Evolutionary conservation across 2,888 invertebrate genomes (phyloP), one percentile per base, ranked within the genome.

Genomic region (Amiota minor): DNA sequence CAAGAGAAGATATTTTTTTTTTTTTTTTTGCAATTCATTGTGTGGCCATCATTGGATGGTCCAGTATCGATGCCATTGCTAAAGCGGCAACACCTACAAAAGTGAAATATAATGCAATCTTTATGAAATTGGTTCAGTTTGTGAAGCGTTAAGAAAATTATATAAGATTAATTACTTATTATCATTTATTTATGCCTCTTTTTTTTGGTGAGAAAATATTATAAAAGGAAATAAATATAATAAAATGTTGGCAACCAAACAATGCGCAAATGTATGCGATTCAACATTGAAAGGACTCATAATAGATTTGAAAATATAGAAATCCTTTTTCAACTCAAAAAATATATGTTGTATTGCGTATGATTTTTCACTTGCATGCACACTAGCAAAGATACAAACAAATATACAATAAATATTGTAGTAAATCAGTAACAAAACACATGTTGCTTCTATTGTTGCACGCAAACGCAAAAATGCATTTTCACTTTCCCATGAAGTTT

Each of bases 401-500:
- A n/a, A 62, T 65, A 62, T 65, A 18, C 46, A 69, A 49, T 59
- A 45, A 20, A 72, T 20, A 11, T 8, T 8, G 6, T 23, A 64
- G n/a, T 35, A n/a, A 23, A 11, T 9, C n/a, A 45, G n/a, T 46
- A 35, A 35, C 35, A 35, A 35, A 35, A 35, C 62, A 71, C 18
- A 11, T 47, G 23, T 62, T 53, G 18, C 61, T n/a, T 14, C 2
- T n/a, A 50, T 11, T 56, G 56, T 18, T 16, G n/a, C 16, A 18
- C n/a, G n/a, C n/a, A n/a, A 59, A 72, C 55, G 70, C 70, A 56
- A 74, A 75, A 73, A 55, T 77, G 50, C 75, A 78, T 20, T 59
- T 55, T 83, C 81, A 85, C 75, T 81, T 83, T 83, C 83, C 83
- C 83, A 83, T 83, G 83, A 82, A 80, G 76, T 72, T 11, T 35